Evolutionary conservation across 2,888 invertebrate species (phyloP), one percentile per base, ranked within the genome.

Genomic region (Aspidiotus destructor): DNA sequence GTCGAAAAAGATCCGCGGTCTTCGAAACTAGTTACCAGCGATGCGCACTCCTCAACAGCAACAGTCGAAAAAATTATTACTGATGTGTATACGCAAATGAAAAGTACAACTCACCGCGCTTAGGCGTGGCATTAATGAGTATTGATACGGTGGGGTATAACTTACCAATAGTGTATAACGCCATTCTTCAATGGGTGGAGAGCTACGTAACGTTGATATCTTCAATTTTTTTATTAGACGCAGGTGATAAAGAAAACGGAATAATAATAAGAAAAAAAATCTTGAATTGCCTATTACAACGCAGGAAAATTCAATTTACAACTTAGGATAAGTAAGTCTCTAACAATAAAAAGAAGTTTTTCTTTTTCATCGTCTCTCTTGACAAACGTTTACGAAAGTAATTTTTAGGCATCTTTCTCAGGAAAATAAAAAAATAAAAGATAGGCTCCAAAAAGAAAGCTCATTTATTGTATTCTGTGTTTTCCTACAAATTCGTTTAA

Each of bases 51-150:
- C n/a, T n/a, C 44, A 58, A 40, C 58, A 55, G 65, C 55, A 65
- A 58, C 65, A 58, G 57, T 55, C 57, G 28, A 58, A 65, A 58
- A 65, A 65, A 53, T 68, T 61, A 68, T 68, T 68, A 61, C 68
- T 68, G 28, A 28, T 28, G 28, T 28, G 28, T 28, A 28, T 28
- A 68, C 61, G 68, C 68, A 68, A 68, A 68, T 68, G 68, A 68
- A 48, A 61, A 60, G 52, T 68, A 68, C 44, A 68, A 60, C 52
- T 60, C 41, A 68, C 57, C 48, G 68, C 61, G 41, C 61, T 68
- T 68, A 68, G 68, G 68, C 68, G 68, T 68, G 68, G 60, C 68
- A 61, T 60, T 68, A 68, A 68, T 68, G 68, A 68, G 68, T 53
- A 52, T 60, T 60, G 52, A 68, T 61, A 61, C 60, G 61, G 68